These are phyloP conservation scores for Erythrolamprus reginae DNA, from an alignment of 2,113 vertebrate species.

Conservation along the genomic window DNA sequence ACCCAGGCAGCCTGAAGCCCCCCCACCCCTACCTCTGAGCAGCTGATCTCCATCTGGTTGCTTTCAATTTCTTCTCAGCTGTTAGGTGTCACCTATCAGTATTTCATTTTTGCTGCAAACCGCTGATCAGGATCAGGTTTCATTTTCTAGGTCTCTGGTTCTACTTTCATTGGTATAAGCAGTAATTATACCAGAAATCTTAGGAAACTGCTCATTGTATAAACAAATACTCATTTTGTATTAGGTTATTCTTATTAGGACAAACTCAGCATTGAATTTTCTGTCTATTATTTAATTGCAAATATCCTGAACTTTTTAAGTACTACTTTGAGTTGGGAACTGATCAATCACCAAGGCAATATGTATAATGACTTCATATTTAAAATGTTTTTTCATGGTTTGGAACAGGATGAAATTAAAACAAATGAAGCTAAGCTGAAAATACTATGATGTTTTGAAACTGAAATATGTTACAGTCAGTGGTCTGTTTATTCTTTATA, in stretches of 20 bases:
- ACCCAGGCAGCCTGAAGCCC: background rate
- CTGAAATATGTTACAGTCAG: background rate
- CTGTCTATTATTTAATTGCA: constrained; percentile 33
- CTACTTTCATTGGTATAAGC: constrained; percentile 70
- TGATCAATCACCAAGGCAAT: constrained; percentile 28
- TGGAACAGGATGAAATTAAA: background rate
- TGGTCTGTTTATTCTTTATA: background rate
- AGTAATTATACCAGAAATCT: constrained; percentile 75
- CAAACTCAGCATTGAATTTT: constrained; percentile 22
- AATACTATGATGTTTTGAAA: background rate
- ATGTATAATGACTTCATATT: background rate
- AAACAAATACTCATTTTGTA: constrained; percentile 83
- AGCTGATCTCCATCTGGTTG: constrained; percentile 65
- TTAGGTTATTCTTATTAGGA: constrained; percentile 64
- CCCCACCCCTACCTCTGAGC: constrained; percentile 45
- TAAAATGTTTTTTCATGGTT: background rate
- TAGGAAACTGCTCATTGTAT: constrained; percentile 64
- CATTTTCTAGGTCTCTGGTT: constrained; percentile 62
- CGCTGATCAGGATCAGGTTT: constrained; percentile 70
- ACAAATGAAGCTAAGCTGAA: background rate
- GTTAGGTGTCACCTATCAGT: constrained; percentile 75
- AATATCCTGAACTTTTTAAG: background rate
- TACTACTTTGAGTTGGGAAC: constrained; percentile 15
- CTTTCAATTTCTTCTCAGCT: constrained; percentile 63
- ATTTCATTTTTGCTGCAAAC: constrained; percentile 73